A percentile compares a stretch with the other conserved stretches of the same genome.
Evolutionary conservation across 2,888 invertebrate genomes (phyloP).

Genomic region (Parapristionchus giblindavisi): DNA sequence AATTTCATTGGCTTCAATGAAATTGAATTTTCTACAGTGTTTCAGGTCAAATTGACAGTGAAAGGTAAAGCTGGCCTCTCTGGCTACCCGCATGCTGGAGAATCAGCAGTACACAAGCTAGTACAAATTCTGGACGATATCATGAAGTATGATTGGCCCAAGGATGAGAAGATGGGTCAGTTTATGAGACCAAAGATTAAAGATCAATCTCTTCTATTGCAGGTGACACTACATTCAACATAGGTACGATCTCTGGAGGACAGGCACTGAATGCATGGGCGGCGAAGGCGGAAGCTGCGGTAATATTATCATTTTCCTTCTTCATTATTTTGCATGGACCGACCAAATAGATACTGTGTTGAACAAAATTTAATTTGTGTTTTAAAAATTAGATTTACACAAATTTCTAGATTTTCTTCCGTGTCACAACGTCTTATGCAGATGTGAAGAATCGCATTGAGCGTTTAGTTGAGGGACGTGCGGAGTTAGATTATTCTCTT

Average conservation of each 20-base stretch:
- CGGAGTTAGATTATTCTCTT: constrained; percentile 14
- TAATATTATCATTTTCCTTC: no score
- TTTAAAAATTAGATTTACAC: neutral
- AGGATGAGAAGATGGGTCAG: constrained; percentile 39
- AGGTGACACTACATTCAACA: constrained; percentile 64
- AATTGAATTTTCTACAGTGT: no score
- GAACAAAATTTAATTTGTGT: neutral
- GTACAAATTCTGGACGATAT: constrained; percentile 59
- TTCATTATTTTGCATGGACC: no score
- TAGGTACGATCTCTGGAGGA: constrained; percentile 64
- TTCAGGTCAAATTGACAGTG: constrained; percentile 47
- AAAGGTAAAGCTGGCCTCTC: constrained; percentile 60
- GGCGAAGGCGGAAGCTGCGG: constrained; percentile 52
- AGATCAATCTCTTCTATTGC: no score
- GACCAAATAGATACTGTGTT: no score
- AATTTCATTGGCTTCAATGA: no score
- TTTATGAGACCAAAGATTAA: no score
- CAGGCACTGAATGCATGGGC: constrained; percentile 67
- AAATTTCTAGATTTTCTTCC: constrained; percentile 48
- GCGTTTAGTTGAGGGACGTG: constrained; percentile 46
- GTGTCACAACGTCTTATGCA: constrained; percentile 51
- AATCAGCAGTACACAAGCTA: constrained; percentile 62
- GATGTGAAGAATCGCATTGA: constrained; percentile 42
- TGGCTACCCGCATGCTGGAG: constrained; percentile 63
- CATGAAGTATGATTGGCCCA: constrained; percentile 57